Evolutionary conservation across 2,888 invertebrate species (phyloP), one percentile per base, ranked within the genome.

Genomic region (Aleiodes testaceus): DNA sequence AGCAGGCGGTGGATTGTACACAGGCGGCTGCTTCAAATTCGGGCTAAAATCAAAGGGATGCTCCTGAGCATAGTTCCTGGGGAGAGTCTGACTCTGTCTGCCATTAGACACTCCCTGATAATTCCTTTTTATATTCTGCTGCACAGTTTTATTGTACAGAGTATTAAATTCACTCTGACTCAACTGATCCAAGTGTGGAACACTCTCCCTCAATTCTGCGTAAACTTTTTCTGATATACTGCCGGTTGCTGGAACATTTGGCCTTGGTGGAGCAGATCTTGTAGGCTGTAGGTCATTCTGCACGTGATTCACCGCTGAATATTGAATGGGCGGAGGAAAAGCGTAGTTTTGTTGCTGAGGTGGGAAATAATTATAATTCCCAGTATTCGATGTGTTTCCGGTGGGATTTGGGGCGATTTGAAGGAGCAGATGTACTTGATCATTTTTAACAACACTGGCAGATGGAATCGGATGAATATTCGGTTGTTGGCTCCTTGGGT

Each of bases 91-190:
- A 66, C 77, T 79, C 20, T 80, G 50, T 70, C 14, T 63, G 26
- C n/a, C 74, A 50, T 42, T 78, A 61, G 11, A 70, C 44, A 65
- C 66, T 71, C 82, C 79, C 22, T 85, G 84, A 70, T 84, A 85
- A 71, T 85, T 87, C 42, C 85, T 82, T 49, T 86, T 79, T 74
- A 87, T 86, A 70, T 82, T 87, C 65, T 87, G 87, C 45, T 86
- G 86, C 11, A 87, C 87, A 50, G 87, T 85, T 73, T 86, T 87
- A 69, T 87, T 87, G 67, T 87, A 87, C 5, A 87, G 81, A 44
- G 87, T 87, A 76, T 87, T 87, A 52, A 87, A 87, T 72, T 87
- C 87, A 68, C 84, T 87, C 52, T 87, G 87, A 0, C 86, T 87
- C 7, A 87, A 70, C 55, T 87, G 85, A 11, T 87, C 86, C 5